Base-by-base conservation (phyloP, 2,888 invertebrate genomes). In the Apamea epomidion region DNA sequence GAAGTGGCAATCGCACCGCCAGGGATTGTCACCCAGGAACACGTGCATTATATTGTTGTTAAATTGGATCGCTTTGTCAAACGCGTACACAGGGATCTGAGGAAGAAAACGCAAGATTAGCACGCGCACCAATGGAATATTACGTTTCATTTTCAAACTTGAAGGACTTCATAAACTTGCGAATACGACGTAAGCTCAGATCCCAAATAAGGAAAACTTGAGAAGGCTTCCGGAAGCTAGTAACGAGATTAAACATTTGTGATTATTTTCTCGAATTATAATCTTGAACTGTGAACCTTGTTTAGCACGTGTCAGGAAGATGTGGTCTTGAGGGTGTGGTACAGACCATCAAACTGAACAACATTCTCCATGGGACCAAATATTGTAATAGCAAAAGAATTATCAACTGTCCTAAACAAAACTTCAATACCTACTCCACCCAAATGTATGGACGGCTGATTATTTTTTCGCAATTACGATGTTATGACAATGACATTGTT, bases 1-100 rank as follows among this genome's bases (percentile, higher is more conserved):
- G 93, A 98, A 98, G 86, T 97, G 97, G 88, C 99, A 99, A 90
- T 98, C 98, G 92, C 99, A 99, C 48, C 98, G 97, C 98, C 98
- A 99, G 0, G 98, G 98, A 94, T 99, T 99, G 84, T 97, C 97
- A 0, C 98, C 98, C 1, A 99, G 95, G 90, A 97, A 97, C 54
- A 99, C 95, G 79, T 98, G 97, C 90, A 98, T 98, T 64, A 98
- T 98, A 88, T 98, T 98, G 67, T 97, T 96, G 93, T 98, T 99
- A 74, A 97, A 97, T 89, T 98, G 97, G 48, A 99, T 97, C 0
- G 98, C 98, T 92, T 98, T 98, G 90, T 98, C 98, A 84, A 99
- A 95, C 0, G 98, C 98, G 93, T 98, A 98, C 0, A 98, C 98
- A 16, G 98, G 99, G 70, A 98, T 95, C 98, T 98, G 93, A 45